phyloP scores from a whole-genome alignment of 2,888 invertebrate genomes.

The Stegophylla sp. region DNA sequence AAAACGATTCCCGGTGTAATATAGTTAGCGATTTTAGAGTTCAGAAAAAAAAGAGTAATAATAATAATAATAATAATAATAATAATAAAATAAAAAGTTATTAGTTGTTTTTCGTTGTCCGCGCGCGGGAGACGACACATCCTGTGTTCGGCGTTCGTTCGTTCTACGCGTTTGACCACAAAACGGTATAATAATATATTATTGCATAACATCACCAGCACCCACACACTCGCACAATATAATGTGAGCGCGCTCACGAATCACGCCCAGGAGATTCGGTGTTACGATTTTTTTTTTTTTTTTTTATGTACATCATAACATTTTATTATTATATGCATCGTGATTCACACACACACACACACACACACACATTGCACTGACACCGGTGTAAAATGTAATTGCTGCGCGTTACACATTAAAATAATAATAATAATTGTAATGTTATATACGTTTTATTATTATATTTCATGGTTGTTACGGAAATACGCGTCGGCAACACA shows the following conservation, averaged over 20 bases:
- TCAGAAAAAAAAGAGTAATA: no score
- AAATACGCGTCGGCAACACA: constrained; percentile 20
- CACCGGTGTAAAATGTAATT: background rate
- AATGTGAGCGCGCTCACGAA: background rate
- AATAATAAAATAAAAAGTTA: no score
- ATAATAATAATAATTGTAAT: background rate
- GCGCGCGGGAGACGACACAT: background rate
- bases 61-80: no score
- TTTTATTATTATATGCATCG: constrained; percentile 8
- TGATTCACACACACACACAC: background rate
- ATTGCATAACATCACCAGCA: background rate
- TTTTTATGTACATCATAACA: background rate
- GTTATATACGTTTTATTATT: background rate
- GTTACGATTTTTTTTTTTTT: constrained; percentile 17
- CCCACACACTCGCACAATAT: background rate
- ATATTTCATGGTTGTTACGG: constrained; percentile 18
- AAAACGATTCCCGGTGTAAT: no score
- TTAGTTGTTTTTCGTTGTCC: background rate
- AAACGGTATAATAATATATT: background rate
- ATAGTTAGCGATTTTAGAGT: no score
- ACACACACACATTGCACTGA: no score
- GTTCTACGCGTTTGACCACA: background rate
- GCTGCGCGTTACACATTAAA: constrained; percentile 1
- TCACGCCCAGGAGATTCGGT: constrained; percentile 48
- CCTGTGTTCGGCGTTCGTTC: background rate